Evolutionary conservation across 2,113 vertebrate genomes (phyloP).

Genomic region (Istiophorus platypterus): DNA sequence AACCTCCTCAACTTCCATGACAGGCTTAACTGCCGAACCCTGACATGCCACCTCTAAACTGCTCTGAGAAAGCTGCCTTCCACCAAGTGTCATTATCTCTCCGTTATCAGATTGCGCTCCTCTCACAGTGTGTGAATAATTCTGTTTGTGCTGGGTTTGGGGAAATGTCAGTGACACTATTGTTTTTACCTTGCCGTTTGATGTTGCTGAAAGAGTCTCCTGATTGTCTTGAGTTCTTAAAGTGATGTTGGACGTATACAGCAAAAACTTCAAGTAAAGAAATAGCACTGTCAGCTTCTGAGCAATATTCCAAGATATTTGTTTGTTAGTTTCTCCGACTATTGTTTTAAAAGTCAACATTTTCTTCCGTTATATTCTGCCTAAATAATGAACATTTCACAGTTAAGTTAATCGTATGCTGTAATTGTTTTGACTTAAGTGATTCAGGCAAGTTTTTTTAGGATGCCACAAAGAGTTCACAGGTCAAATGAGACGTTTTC

Average conservation of each 20-base stretch:
- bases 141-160: constrained; percentile 85
- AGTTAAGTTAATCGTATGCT: constrained; percentile 51
- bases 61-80: constrained; percentile 81
- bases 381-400: constrained; percentile 63
- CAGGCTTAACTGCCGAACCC: constrained; percentile 81
- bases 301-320: constrained; percentile 68
- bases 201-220: constrained; percentile 81
- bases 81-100: constrained; percentile 83
- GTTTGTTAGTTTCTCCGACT: constrained; percentile 64
- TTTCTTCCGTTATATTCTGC: constrained; percentile 55
- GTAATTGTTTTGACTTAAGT: constrained; percentile 45
- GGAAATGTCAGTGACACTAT: constrained; percentile 81
- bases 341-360: constrained; percentile 58
- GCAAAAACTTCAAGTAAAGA: constrained; percentile 73
- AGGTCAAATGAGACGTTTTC: constrained; percentile 45
- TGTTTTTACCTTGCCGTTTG: constrained; percentile 83
- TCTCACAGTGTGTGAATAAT: constrained; percentile 83
- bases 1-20: constrained; percentile 81
- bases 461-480: constrained; percentile 19
- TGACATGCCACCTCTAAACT: constrained; percentile 77
- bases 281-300: constrained; percentile 64
- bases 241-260: constrained; percentile 72
- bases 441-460: constrained; percentile 35
- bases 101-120: constrained; percentile 76
- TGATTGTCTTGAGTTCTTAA: constrained; percentile 74